Percentiles rank a stretch among this genome's conserved stretches.
These are phyloP conservation scores for Brotula barbata DNA, from an alignment of 2,797 vertebrate species.

Conservation along the genomic window DNA sequence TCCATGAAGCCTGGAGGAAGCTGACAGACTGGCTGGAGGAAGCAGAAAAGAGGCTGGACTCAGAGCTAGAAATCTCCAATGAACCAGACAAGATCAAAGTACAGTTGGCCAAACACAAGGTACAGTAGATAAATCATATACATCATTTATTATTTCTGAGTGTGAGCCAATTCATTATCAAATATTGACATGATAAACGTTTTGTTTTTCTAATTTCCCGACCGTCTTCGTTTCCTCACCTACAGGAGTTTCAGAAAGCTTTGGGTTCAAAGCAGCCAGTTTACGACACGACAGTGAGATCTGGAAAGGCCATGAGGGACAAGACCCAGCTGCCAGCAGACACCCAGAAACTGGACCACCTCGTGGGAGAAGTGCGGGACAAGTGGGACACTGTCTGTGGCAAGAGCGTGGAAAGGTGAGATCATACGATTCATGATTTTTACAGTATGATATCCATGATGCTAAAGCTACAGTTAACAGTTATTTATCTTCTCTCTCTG, in stretches of 20 bases:
- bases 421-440: too few species aligned
- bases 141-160: too few species aligned
- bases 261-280: slow-evolving; percentile 97
- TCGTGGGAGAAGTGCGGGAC: slow-evolving; percentile 94
- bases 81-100: slow-evolving; percentile 99
- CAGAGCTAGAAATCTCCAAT: slow-evolving; percentile 97
- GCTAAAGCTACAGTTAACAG: not conserved
- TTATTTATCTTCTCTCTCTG: slow-evolving; percentile 1
- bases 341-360: slow-evolving; percentile 91
- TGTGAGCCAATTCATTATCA: not conserved
- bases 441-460: not conserved
- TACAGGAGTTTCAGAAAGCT: slow-evolving; percentile 96
- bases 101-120: slow-evolving; percentile 96
- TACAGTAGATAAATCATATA: slow-evolving; percentile 39
- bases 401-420: slow-evolving; percentile 96
- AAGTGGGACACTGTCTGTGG: slow-evolving; percentile 99
- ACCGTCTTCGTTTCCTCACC: not conserved
- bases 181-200: too few species aligned
- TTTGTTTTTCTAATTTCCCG: not conserved
- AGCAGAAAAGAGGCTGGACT: slow-evolving; percentile 93
- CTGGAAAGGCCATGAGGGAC: slow-evolving; percentile 92
- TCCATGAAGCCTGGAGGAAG: slow-evolving; percentile 98
- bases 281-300: slow-evolving; percentile 96
- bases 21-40: slow-evolving; percentile 96
- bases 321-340: slow-evolving; percentile 90